Percentiles rank a stretch among this genome's conserved stretches.
Conservation (phyloP, 2,888 invertebrate genomes). For the Oligia latruncula region DNA sequence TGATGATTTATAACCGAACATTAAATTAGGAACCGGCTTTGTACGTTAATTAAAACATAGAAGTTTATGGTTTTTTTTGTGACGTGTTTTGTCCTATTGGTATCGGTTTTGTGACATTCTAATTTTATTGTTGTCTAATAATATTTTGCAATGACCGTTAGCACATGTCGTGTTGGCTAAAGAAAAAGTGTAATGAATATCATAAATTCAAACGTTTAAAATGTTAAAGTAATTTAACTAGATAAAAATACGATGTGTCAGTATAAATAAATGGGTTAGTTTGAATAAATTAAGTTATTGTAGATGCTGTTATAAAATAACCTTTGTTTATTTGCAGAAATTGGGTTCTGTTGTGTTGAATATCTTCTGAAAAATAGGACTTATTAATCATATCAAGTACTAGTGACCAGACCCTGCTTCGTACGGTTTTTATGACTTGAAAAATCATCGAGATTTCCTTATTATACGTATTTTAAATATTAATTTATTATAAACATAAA, state of each 20-base stretch:
- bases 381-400: not conserved
- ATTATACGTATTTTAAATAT: not conserved
- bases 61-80: slow-evolving; percentile 40
- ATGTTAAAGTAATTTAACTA: slow-evolving; percentile 38
- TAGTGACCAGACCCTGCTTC: not conserved
- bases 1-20: slow-evolving; percentile 74
- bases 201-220: slow-evolving; percentile 45
- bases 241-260: slow-evolving; percentile 28
- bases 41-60: slow-evolving; percentile 70
- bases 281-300: slow-evolving; percentile 9
- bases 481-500: not conserved
- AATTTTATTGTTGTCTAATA: slow-evolving; percentile 31
- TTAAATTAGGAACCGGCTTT: slow-evolving; percentile 70
- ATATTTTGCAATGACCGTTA: slow-evolving; percentile 22
- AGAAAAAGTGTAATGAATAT: slow-evolving; percentile 38
- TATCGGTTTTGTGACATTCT: slow-evolving; percentile 11
- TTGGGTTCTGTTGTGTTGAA: not conserved
- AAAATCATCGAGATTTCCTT: not conserved
- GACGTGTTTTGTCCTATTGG: slow-evolving; percentile 18
- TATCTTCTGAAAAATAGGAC: not conserved
- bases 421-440: not conserved
- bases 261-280: slow-evolving; percentile 18
- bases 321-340: not conserved
- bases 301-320: not conserved
- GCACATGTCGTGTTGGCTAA: slow-evolving; percentile 8